Base-by-base conservation (phyloP, 2,888 invertebrate species). In the Drosophila anomelani region DNA sequence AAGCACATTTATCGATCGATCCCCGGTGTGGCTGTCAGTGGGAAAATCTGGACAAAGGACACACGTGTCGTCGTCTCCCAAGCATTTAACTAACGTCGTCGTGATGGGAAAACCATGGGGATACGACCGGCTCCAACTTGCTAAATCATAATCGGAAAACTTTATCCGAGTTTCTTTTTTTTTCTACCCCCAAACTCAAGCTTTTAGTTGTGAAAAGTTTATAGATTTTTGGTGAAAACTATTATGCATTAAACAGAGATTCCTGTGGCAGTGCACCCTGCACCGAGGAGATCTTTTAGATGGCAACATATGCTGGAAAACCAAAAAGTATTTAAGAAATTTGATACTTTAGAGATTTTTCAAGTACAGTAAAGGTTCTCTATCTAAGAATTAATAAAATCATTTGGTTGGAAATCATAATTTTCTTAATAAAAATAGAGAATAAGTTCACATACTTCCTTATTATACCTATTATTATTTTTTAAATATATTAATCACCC, bases 1-100 rank as follows among this genome's bases (percentile, higher is more conserved):
- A 84, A 89, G 89, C 75, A 73, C 77, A 89, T 79, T 87, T 84
- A 89, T 84, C 84, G 84, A 84, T 89, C 89, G 70, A 60, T 53
- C 13, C 23, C 38, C 15, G 41, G 41, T 41, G n/a, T 1, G 6
- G 47, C 23, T 34, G 47, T 32, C 41, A 54, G 38, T 73, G 39
- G 55, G 60, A 62, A 67, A 55, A 66, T 56, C 49, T 68, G 76
- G 81, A 60, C 47, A 79, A 74, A 71, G 73, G 81, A 44, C 77
- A 64, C 70, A 76, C 43, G 46, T 63, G 62, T 72, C 64, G 13
- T 72, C 64, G 13, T 26, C 47, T 53, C 38, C 10, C 10, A 36
- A 26, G n/a, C 64, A 64, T 64, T 64, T 64, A 60, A 36, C 61
- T 15, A 36, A 36, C 26, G 36, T 53, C 34, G 34, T 15, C 13